These are phyloP conservation scores for Rhincodon typus DNA, from an alignment of 2,797 vertebrate species.

Conservation along the genomic window DNA sequence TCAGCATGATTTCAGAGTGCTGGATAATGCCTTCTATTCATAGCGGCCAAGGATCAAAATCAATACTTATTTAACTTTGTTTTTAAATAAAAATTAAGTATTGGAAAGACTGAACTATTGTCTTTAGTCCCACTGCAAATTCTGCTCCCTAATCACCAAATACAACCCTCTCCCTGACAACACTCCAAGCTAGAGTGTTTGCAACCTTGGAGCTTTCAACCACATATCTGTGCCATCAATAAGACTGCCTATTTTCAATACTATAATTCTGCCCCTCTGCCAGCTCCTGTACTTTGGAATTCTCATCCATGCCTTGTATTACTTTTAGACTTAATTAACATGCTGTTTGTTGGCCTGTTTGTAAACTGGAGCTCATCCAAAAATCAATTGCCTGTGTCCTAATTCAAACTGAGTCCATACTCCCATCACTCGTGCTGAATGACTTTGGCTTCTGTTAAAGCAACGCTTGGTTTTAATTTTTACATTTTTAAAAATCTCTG, in stretches of 20 bases:
- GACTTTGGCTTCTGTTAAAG: not conserved
- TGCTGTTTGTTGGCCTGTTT: not conserved
- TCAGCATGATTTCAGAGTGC: constrained; percentile 28
- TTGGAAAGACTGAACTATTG: not conserved
- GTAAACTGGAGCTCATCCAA: not conserved
- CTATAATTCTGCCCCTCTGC: not conserved
- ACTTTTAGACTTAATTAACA: not conserved
- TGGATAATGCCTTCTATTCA: not conserved
- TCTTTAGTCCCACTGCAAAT: not conserved
- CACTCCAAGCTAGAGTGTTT: not conserved
- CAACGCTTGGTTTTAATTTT: constrained; percentile 1
- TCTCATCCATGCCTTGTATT: not conserved
- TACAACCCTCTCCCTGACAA: not conserved
- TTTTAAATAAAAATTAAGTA: not conserved
- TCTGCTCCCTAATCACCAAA: not conserved
- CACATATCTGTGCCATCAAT: not conserved
- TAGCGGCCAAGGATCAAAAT: constrained; percentile 20
- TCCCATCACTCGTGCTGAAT: not conserved
- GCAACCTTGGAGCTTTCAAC: not conserved
- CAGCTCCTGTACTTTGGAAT: not conserved
- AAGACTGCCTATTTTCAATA: not conserved
- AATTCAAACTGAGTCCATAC: not conserved
- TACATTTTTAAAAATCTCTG: not conserved
- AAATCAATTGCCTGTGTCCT: no score
- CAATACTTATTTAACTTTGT: constrained; percentile 14